Evolutionary conservation across 2,888 invertebrate genomes (phyloP).

Genomic region (Agrochola lota): DNA sequence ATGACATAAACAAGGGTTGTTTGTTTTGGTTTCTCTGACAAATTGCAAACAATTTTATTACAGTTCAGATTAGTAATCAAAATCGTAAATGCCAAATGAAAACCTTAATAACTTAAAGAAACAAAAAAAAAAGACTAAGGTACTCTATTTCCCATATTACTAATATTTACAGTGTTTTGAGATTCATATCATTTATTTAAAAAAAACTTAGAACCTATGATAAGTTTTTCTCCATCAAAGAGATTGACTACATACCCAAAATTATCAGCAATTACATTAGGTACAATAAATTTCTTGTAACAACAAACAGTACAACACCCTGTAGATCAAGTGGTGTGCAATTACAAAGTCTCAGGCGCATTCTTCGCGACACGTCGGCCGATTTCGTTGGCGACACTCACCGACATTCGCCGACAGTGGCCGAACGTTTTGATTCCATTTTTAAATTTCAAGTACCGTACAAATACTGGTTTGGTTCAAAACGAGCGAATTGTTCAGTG

Average conservation of each 20-base stretch:
- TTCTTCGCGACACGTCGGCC: slow-evolving; percentile 84
- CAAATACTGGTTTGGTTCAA: slow-evolving; percentile 65
- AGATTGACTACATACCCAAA: neutral
- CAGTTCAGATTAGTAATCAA: neutral
- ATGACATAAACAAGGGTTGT: rapidly evolving
- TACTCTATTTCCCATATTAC: neutral
- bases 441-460: slow-evolving; percentile 70
- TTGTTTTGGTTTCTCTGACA: neutral
- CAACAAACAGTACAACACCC: slow-evolving; percentile 69
- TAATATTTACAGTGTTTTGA: neutral
- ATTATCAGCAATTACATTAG: slow-evolving; percentile 2
- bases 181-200: neutral
- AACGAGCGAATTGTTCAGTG: slow-evolving; percentile 54
- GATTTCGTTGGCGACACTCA: slow-evolving; percentile 67
- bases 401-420: slow-evolving; percentile 59
- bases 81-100: neutral
- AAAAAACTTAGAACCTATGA: neutral
- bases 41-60: neutral
- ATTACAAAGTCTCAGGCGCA: slow-evolving; percentile 82
- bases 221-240: neutral
- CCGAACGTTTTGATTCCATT: slow-evolving; percentile 67
- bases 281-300: neutral
- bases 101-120: neutral
- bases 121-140: neutral
- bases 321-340: slow-evolving; percentile 73